A percentile compares a stretch with the other conserved stretches of the same genome.
phyloP scores from a whole-genome alignment of 2,888 invertebrate species.

The Peribatodes rhomboidaria region DNA sequence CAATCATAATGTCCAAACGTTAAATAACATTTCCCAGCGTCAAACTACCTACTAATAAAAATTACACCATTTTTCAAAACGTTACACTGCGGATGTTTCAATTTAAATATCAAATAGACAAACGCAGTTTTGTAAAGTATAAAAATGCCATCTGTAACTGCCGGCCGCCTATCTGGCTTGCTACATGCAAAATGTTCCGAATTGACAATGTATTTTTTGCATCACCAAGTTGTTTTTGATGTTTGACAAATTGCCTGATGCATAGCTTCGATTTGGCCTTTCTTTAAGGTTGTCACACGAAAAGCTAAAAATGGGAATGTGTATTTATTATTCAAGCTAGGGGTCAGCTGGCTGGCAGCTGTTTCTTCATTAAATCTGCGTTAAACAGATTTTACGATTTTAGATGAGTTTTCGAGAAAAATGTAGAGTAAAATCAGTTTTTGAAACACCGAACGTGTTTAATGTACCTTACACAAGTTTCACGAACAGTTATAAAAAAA shows the following conservation, averaged over 20 bases:
- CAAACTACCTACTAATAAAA: background rate
- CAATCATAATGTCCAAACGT: too few species aligned
- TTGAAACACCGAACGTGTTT: too few species aligned
- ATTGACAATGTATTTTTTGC: slow-evolving; percentile 32
- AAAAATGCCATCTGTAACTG: slow-evolving; percentile 33
- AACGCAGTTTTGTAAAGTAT: slow-evolving; percentile 23
- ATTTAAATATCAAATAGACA: slow-evolving; percentile 9
- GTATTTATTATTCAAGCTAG: too few species aligned
- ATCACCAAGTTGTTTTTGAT: slow-evolving; percentile 49
- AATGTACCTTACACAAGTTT: too few species aligned
- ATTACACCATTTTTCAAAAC: background rate
- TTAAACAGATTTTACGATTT: too few species aligned
- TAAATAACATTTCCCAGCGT: too few species aligned
- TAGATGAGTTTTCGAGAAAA: too few species aligned
- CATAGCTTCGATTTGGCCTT: slow-evolving; percentile 37
- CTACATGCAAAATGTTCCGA: slow-evolving; percentile 29
- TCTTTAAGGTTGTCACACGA: slow-evolving; percentile 16
- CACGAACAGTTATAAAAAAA: too few species aligned
- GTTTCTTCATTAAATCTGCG: too few species aligned
- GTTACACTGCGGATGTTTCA: background rate
- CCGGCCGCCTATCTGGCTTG: slow-evolving; percentile 8
- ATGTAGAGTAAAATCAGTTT: too few species aligned
- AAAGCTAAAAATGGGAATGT: too few species aligned
- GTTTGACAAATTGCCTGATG: slow-evolving; percentile 58
- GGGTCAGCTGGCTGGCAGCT: too few species aligned